A percentile compares a stretch with the other conserved stretches of the same genome.
Evolutionary conservation across 2,113 vertebrate species (phyloP).

Genomic region (Pygoscelis antarcticus): DNA sequence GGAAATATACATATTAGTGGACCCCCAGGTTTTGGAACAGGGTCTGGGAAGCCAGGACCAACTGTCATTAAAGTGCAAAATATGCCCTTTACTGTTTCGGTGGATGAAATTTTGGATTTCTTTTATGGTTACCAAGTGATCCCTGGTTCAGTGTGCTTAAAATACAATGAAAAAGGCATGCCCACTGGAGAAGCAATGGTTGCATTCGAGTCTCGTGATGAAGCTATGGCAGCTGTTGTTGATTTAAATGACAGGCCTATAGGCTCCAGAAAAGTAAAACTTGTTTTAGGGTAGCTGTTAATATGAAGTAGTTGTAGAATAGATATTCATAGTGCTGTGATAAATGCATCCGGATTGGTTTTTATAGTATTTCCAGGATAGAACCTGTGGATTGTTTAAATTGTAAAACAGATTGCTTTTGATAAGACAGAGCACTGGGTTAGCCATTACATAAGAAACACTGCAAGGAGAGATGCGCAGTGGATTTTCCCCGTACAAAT

Average conservation of each 20-base stretch:
- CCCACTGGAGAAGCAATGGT: slow-evolving; percentile 99
- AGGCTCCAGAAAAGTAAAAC: slow-evolving; percentile 96
- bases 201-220: slow-evolving; percentile 94
- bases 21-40: slow-evolving; percentile 82
- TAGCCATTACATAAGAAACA: slow-evolving; percentile 61
- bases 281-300: slow-evolving; percentile 87
- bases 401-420: slow-evolving; percentile 73
- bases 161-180: slow-evolving; percentile 96
- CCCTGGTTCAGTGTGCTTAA: slow-evolving; percentile 94
- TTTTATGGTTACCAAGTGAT: slow-evolving; percentile 98
- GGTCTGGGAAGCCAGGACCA: slow-evolving; percentile 86
- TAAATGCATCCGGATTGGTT: slow-evolving; percentile 79
- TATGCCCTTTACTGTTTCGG: slow-evolving; percentile 97
- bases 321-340: slow-evolving; percentile 80
- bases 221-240: slow-evolving; percentile 94
- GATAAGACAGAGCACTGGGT: slow-evolving; percentile 69
- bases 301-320: slow-evolving; percentile 70
- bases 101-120: slow-evolving; percentile 98
- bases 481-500: slow-evolving; percentile 59
- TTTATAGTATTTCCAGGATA: slow-evolving; percentile 79
- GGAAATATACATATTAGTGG: slow-evolving; percentile 81
- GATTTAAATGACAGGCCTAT: slow-evolving; percentile 98
- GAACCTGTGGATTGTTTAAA: slow-evolving; percentile 78
- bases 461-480: slow-evolving; percentile 46
- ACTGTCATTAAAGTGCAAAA: slow-evolving; percentile 97